Percentiles rank a stretch among this genome's conserved stretches.
These are phyloP conservation scores for Darevskia mixta DNA, from an alignment of 2,797 vertebrate species.

Conservation along the genomic window DNA sequence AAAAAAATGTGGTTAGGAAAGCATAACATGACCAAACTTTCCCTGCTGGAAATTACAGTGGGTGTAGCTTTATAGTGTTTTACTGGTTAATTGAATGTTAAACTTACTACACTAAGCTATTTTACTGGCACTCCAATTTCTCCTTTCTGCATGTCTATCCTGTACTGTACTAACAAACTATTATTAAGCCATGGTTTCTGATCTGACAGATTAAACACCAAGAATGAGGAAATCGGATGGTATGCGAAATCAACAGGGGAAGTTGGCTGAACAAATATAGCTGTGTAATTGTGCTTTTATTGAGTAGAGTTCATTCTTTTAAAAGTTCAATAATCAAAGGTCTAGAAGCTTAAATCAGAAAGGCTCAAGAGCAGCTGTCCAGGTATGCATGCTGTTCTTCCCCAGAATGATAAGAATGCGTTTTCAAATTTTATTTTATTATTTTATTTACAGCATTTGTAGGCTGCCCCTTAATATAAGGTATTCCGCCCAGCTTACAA, in stretches of 20 bases:
- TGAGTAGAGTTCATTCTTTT: conserved; percentile 42
- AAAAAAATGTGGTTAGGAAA: not conserved
- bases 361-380: conserved; percentile 12
- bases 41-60: rapidly evolving
- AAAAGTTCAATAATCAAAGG: conserved; percentile 58
- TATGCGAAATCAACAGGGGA: not conserved
- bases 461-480: not conserved
- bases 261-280: conserved; percentile 55
- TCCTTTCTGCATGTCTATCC: not conserved
- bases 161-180: rapidly evolving
- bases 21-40: rapidly evolving
- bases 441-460: not conserved
- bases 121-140: not conserved
- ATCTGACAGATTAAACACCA: conserved; percentile 59
- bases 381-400: not conserved
- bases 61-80: not conserved
- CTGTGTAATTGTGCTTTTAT: conserved; percentile 35
- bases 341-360: not conserved
- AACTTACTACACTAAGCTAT: rapidly evolving
- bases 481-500: not conserved
- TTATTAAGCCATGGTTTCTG: conserved; percentile 5
- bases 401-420: not conserved
- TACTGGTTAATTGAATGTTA: conserved; percentile 1
- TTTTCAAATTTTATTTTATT: not conserved
- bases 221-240: conserved; percentile 67